A percentile compares a stretch with the other conserved stretches of the same genome.
These are phyloP conservation scores for Oryzias woworae DNA, from an alignment of 2,113 vertebrate species.

Conservation along the genomic window DNA sequence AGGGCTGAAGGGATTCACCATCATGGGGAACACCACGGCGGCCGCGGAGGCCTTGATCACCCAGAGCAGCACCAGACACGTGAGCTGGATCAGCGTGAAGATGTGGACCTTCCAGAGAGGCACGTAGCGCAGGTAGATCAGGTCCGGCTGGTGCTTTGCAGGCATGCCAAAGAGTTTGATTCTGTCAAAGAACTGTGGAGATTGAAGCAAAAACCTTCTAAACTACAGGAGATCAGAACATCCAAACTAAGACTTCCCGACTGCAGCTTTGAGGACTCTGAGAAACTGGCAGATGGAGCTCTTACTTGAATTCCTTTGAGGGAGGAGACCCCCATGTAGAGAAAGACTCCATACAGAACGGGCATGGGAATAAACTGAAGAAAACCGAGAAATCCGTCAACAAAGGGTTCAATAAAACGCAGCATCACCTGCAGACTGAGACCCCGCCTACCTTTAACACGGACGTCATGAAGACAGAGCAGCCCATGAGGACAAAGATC, in stretches of 20 bases:
- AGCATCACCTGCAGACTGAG: neutral
- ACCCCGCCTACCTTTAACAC: conserved; percentile 84
- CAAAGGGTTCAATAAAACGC: neutral
- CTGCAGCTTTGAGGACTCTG: conserved; percentile 25
- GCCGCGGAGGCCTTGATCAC: conserved; percentile 91
- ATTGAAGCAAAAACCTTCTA: neutral
- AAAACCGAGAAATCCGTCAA: conserved; percentile 3
- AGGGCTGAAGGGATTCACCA: conserved; percentile 76
- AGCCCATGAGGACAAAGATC: conserved; percentile 94
- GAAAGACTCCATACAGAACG: conserved; percentile 94
- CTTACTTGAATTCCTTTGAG: conserved; percentile 95
- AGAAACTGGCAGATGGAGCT: conserved; percentile 24
- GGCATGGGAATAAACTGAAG: conserved; percentile 96
- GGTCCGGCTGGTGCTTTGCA: conserved; percentile 91
- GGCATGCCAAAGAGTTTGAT: conserved; percentile 96
- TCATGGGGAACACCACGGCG: conserved; percentile 95
- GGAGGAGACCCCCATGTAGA: conserved; percentile 97
- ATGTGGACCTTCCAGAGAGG: conserved; percentile 95
- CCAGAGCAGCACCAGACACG: conserved; percentile 90
- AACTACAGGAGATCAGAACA: too few species aligned
- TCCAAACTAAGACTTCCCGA: neutral
- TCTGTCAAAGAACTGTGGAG: conserved; percentile 90
- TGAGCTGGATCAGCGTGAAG: conserved; percentile 92
- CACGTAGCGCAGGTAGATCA: conserved; percentile 93
- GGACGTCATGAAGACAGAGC: conserved; percentile 96